These are phyloP conservation scores for Cantharis rufa DNA, from an alignment of 2,888 invertebrate species.

Conservation along the genomic window DNA sequence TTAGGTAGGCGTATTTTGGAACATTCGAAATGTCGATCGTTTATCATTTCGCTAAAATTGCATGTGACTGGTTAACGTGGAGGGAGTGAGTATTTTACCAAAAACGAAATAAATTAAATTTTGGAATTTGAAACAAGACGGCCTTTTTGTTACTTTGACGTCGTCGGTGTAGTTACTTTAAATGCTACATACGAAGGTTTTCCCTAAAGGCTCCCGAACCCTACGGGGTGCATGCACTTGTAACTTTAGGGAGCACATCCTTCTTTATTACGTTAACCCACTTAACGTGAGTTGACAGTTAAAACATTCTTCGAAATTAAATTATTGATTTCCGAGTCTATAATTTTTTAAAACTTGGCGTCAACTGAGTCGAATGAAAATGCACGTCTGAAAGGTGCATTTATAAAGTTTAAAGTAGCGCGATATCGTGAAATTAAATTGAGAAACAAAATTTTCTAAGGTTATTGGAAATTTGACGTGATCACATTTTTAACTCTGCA, in stretches of 20 bases:
- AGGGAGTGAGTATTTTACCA: background rate
- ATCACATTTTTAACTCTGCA: constrained; percentile 29
- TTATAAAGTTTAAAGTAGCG: constrained; percentile 6
- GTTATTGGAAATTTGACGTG: constrained; percentile 30
- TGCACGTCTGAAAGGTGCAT: background rate
- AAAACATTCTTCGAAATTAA: constrained; percentile 5
- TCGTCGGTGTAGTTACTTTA: background rate
- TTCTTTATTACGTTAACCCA: constrained; percentile 2
- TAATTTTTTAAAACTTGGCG: background rate
- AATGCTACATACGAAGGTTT: constrained; percentile 1
- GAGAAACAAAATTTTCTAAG: constrained; percentile 26
- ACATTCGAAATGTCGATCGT: constrained; percentile 2
- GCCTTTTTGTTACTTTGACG: background rate
- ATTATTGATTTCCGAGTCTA: background rate
- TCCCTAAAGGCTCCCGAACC: background rate
- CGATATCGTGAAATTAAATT: constrained; percentile 22
- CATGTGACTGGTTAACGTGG: background rate
- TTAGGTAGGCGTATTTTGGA: constrained; percentile 10
- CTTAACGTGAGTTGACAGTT: constrained; percentile 15
- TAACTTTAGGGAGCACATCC: background rate
- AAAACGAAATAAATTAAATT: background rate
- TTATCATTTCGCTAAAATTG: constrained; percentile 2
- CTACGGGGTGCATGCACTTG: background rate
- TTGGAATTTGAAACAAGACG: background rate
- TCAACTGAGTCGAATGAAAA: background rate